Evolutionary conservation across 2,888 invertebrate species (phyloP).

Genomic region (Eucera pruinosa): DNA sequence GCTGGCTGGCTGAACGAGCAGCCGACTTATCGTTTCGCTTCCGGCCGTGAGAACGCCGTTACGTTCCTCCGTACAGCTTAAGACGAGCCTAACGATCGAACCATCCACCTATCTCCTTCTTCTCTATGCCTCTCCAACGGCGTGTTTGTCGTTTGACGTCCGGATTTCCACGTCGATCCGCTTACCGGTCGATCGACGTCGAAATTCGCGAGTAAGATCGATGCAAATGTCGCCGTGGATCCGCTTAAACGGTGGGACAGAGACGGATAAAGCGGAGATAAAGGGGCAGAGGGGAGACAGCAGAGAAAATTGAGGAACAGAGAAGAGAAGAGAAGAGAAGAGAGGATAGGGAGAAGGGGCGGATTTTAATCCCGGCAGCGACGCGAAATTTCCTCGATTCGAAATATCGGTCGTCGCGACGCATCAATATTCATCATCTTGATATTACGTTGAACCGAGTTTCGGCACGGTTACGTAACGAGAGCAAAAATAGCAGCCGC

Average conservation of each 20-base stretch:
- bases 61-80: constrained; percentile 41
- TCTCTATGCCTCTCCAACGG: not conserved
- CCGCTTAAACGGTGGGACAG: constrained; percentile 21
- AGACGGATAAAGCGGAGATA: constrained; percentile 5
- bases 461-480: constrained; percentile 32
- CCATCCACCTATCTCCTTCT: constrained; percentile 17
- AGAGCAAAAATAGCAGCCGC: constrained; percentile 25
- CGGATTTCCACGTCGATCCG: constrained; percentile 51
- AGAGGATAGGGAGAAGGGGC: no score
- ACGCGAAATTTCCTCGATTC: constrained; percentile 32
- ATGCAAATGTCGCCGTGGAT: constrained; percentile 37
- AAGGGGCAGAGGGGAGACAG: not conserved
- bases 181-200: constrained; percentile 47
- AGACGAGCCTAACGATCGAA: constrained; percentile 50
- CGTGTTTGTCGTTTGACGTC: constrained; percentile 36
- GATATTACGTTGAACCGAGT: constrained; percentile 21
- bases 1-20: constrained; percentile 54
- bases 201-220: constrained; percentile 31
- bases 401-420: constrained; percentile 32
- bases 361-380: constrained; percentile 38
- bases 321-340: not conserved
- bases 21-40: constrained; percentile 70
- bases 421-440: constrained; percentile 53
- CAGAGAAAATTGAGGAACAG: constrained; percentile 1
- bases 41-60: constrained; percentile 67